Percentiles rank a stretch among this genome's conserved stretches.
Evolutionary conservation across 2,888 invertebrate genomes (phyloP).

Genomic region (Altica lythri): DNA sequence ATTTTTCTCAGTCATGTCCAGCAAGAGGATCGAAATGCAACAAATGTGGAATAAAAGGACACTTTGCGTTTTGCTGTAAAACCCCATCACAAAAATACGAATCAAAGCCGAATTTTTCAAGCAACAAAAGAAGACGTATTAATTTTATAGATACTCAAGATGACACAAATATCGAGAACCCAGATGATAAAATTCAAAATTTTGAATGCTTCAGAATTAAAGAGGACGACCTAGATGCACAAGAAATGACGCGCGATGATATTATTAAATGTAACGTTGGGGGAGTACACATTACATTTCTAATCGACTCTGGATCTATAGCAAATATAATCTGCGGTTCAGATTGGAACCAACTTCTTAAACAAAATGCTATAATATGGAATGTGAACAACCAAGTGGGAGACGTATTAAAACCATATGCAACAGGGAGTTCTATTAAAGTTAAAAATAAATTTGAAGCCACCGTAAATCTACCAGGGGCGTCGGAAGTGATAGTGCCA

Average conservation of each 20-base stretch:
- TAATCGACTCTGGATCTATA: constrained; percentile 37
- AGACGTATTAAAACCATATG: constrained; percentile 28
- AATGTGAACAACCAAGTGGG: constrained; percentile 8
- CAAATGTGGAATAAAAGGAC: constrained; percentile 29
- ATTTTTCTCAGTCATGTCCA: constrained; percentile 7
- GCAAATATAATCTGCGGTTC: constrained; percentile 33
- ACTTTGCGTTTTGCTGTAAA: constrained; percentile 27
- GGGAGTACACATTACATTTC: constrained; percentile 29
- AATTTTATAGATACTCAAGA: neutral
- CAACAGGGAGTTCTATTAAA: too few species aligned
- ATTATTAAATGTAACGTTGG: constrained; percentile 30
- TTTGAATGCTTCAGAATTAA: too few species aligned
- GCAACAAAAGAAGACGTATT: constrained; percentile 3
- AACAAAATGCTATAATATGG: constrained; percentile 29
- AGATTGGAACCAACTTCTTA: constrained; percentile 30
- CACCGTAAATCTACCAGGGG: constrained; percentile 26
- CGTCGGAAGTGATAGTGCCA: constrained; percentile 26
- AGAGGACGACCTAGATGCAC: too few species aligned
- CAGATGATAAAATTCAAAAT: neutral
- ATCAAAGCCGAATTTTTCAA: neutral
- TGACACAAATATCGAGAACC: neutral
- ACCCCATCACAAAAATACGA: too few species aligned
- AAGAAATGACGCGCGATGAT: too few species aligned
- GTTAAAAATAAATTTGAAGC: constrained; percentile 1
- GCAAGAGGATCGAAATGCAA: constrained; percentile 27